These are phyloP conservation scores for Tenthredo livida DNA, from an alignment of 2,888 invertebrate genomes.

Conservation along the genomic window DNA sequence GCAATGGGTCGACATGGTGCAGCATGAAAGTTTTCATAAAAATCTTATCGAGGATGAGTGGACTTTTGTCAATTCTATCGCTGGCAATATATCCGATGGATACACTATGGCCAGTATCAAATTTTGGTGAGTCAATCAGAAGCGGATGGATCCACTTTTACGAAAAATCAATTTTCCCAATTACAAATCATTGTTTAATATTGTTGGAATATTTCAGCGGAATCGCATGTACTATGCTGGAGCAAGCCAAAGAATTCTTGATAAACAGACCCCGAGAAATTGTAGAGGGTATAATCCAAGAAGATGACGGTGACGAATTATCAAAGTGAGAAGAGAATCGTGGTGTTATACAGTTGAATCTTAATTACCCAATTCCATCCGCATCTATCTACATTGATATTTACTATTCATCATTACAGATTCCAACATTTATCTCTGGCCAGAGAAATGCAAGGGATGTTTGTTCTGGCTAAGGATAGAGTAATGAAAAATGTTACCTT, in stretches of 20 bases:
- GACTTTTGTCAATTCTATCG: conserved; percentile 90
- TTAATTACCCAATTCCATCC: neutral
- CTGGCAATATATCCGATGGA: conserved; percentile 88
- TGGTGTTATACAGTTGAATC: neutral
- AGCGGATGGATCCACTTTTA: neutral
- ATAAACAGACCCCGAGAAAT: conserved; percentile 75
- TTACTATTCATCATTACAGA: conserved; percentile 74
- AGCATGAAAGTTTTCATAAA: conserved; percentile 84
- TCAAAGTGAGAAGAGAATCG: conserved; percentile 58
- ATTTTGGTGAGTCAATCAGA: conserved; percentile 83
- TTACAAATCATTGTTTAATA: neutral
- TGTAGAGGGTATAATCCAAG: conserved; percentile 58
- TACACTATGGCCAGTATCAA: conserved; percentile 87
- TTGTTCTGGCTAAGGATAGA: conserved; percentile 89
- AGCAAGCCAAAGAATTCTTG: conserved; percentile 80
- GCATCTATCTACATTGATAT: neutral
- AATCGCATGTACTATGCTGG: conserved; percentile 79
- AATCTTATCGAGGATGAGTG: conserved; percentile 92
- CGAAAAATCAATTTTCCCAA: neutral
- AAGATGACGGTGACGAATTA: conserved; percentile 65
- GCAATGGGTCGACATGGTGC: conserved; percentile 87
- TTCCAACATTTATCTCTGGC: conserved; percentile 84
- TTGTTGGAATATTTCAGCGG: conserved; percentile 73
- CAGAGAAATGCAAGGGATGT: conserved; percentile 89
- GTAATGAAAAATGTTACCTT: conserved; percentile 90